phyloP scores from a whole-genome alignment of 2,113 vertebrate species.

The Aegotheles bennettii region DNA sequence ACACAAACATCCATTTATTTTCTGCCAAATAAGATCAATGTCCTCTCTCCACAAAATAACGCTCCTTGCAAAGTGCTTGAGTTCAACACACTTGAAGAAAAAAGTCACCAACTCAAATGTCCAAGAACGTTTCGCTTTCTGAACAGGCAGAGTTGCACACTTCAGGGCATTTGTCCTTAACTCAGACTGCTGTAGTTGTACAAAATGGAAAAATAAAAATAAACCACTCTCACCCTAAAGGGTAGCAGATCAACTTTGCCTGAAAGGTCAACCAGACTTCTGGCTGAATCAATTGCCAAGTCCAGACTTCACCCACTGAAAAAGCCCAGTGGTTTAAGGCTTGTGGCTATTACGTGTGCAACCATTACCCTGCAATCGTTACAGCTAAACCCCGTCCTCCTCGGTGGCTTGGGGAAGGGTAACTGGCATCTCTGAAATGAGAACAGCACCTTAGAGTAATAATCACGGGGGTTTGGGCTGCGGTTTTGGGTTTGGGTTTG shows the following conservation, averaged over 20 bases:
- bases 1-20: slow-evolving; percentile 46
- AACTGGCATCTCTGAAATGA: background rate
- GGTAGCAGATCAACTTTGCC: background rate
- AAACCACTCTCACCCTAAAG: background rate
- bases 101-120: background rate
- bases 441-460: background rate
- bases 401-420: background rate
- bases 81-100: background rate
- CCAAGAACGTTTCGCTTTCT: background rate
- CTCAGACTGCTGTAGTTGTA: background rate
- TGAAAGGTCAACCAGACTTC: background rate
- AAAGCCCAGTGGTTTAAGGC: background rate
- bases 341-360: accelerated
- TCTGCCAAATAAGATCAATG: slow-evolving; percentile 49
- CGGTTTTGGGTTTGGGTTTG: no score
- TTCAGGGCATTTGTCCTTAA: background rate
- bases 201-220: background rate
- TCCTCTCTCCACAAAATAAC: background rate
- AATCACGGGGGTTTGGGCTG: accelerated
- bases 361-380: background rate
- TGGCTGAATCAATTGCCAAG: background rate
- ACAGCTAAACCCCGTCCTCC: background rate
- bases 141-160: background rate
- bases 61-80: background rate
- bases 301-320: background rate